Evolutionary conservation across 2,113 vertebrate genomes (phyloP), one percentile per base, ranked within the genome.

Genomic region (Peromyscus polionotus): DNA sequence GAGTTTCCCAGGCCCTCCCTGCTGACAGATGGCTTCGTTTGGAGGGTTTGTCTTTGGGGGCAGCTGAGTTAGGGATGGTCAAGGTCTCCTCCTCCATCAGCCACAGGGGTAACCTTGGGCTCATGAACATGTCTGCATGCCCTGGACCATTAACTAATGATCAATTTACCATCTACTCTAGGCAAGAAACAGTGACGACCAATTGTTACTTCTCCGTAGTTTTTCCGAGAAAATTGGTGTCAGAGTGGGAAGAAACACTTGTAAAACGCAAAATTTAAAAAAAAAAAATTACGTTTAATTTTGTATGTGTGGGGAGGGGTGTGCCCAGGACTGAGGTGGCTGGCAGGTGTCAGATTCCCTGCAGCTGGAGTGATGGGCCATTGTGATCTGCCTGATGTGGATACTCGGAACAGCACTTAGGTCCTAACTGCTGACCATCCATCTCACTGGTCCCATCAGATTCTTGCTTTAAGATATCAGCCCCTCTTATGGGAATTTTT

Each of bases 71-170:
- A 81, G 51, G 65, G 83, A 33, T 14, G 16, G 68, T 33, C 57
- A 54, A 87, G 91, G 98, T 97, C 87, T 88, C 7, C 0, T 85
- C 9, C 51, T 63, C 95, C 92, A 89, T 91, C 63, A n/a, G 80
- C 84, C 54, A 92, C 86, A 80, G 84, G 95, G 73, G 42, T 48
- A 93, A 1, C 22, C 1, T 33, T 76, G 6, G 72, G 39, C 70
- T 63, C 48, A 12, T 80, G n/a, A 48, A 79, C 1, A 14, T 51
- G 0, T 91, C 59, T 22, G 1, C 45, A 88, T 88, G 7, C 45
- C 6, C 28, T 59, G 31, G 51, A 24, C 16, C 81, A 87, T 87
- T 83, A 91, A 7, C 11, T n/a, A 39, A n/a, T 45, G 13, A 83
- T 90, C 67, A 80, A 5, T n/a, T 75, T 77, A 19, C 57, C 14